Evolutionary conservation across 1,140 invertebrate species (phyloP).

Genomic region (Elysia chlorotica): DNA sequence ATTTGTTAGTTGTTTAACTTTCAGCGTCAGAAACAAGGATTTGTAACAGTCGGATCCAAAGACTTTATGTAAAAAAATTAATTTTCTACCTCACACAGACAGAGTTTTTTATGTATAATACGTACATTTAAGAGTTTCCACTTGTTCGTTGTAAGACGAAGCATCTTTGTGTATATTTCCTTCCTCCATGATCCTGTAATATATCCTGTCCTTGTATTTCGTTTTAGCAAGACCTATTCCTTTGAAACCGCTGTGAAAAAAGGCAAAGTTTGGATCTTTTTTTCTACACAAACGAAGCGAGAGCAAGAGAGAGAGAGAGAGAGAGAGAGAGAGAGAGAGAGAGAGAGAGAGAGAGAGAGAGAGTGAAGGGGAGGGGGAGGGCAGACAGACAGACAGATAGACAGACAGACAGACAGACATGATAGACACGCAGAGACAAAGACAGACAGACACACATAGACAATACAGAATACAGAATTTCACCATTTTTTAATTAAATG

Average conservation of each 20-base stretch:
- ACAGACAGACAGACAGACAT: no score
- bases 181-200: not conserved
- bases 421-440: no score
- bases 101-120: no score
- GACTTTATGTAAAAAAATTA: no score
- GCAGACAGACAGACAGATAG: no score
- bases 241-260: not conserved
- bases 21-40: not conserved
- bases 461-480: no score
- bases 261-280: no score
- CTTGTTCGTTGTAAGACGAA: not conserved
- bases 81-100: no score
- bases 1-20: not conserved
- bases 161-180: not conserved
- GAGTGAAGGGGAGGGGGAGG: not conserved
- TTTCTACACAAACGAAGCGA: not conserved
- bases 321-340: not conserved
- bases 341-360: slow-evolving; percentile 16
- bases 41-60: not conserved
- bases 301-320: not conserved
- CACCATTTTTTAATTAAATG: no score
- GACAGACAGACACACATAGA: no score
- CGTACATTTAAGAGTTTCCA: not conserved
- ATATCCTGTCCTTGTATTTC: not conserved
- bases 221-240: not conserved